phyloP scores from a whole-genome alignment of 64 coral and sea anemone species.

The Astreopora myriophthalma region DNA sequence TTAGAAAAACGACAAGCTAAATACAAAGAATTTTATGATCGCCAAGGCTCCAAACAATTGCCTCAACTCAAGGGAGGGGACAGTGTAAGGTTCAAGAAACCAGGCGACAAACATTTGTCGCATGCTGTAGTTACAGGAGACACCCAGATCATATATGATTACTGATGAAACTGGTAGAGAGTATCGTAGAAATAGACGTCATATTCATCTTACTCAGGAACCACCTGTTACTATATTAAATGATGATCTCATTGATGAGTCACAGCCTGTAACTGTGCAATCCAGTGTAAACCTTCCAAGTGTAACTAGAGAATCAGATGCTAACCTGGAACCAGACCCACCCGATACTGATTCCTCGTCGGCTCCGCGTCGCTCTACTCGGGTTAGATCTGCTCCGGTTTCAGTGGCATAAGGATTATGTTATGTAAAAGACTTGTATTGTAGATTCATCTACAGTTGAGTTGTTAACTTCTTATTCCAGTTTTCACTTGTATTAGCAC shows the following conservation, averaged over 20 bases:
- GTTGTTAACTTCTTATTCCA: not conserved
- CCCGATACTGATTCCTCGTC: too few relatives aligned
- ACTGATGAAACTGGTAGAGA: constrained; percentile 56
- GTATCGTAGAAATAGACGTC: constrained; percentile 58
- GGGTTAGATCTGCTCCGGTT: not conserved
- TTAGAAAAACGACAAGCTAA: constrained; percentile 21
- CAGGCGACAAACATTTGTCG: too few relatives aligned
- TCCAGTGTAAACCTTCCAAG: not conserved
- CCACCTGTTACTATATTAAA: constrained; percentile 10
- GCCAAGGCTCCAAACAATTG: constrained; percentile 25
- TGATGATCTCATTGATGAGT: constrained; percentile 1
- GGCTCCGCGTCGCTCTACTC: too few relatives aligned
- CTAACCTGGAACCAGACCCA: not conserved
- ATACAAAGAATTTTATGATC: constrained; percentile 45
- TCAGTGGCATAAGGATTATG: constrained; percentile 62
- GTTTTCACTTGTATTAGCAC: not conserved
- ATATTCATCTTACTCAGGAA: constrained; percentile 47
- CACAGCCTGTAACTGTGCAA: constrained; percentile 6
- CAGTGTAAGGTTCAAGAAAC: too few relatives aligned
- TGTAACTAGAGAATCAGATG: constrained; percentile 12
- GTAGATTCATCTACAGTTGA: not conserved
- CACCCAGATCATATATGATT: constrained; percentile 54
- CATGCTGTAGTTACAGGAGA: constrained; percentile 38
- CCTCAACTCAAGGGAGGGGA: too few relatives aligned
- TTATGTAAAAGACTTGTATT: not conserved